A percentile compares a stretch with the other conserved stretches of the same genome.
These are phyloP conservation scores for Lamproptera curius DNA, from an alignment of 2,888 invertebrate genomes.

Conservation along the genomic window DNA sequence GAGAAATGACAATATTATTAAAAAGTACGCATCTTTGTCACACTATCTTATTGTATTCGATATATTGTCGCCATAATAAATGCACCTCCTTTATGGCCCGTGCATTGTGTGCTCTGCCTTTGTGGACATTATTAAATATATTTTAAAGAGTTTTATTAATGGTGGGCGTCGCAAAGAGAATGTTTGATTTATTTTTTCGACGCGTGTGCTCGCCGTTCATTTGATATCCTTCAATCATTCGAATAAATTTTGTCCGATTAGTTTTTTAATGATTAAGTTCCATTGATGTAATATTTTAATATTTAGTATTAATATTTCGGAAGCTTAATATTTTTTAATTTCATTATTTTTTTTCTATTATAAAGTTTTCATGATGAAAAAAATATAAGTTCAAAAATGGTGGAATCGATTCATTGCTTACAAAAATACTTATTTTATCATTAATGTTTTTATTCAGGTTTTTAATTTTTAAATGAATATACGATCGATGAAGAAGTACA, in stretches of 20 bases:
- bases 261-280: background rate
- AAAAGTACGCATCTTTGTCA: constrained; percentile 77
- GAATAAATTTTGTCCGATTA: constrained; percentile 29
- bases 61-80: constrained; percentile 78
- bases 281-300: background rate
- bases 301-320: too few relatives aligned
- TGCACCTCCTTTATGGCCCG: constrained; percentile 73
- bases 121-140: constrained; percentile 78
- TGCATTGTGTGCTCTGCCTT: constrained; percentile 70
- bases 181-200: constrained; percentile 77
- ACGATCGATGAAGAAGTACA: too few relatives aligned
- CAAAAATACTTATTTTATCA: constrained; percentile 8
- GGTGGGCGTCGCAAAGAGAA: constrained; percentile 71
- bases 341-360: too few relatives aligned
- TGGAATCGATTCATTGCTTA: too few relatives aligned
- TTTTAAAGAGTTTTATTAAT: constrained; percentile 78
- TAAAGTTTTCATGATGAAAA: too few relatives aligned
- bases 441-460: too few relatives aligned
- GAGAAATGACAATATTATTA: constrained; percentile 79
- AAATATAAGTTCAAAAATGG: too few relatives aligned
- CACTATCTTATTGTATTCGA: constrained; percentile 77
- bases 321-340: too few relatives aligned
- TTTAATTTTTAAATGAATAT: too few relatives aligned
- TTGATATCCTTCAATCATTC: constrained; percentile 64
- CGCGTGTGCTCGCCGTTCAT: constrained; percentile 66